phyloP scores from a whole-genome alignment of 2,113 vertebrate genomes.

The Tinamus guttatus region DNA sequence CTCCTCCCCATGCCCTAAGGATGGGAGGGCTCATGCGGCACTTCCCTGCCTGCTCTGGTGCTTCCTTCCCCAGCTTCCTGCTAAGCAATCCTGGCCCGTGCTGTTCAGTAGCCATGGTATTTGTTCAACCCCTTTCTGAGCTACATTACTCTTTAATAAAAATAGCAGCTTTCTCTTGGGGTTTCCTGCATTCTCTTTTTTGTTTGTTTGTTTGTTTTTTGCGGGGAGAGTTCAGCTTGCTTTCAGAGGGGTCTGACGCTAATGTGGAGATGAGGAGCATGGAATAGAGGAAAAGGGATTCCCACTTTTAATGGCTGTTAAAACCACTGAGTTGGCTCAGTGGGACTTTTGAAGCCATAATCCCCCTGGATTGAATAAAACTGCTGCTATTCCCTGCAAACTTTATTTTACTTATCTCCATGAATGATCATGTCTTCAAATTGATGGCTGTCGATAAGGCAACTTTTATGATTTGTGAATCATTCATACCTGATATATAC shows the following conservation, averaged over 20 bases:
- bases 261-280: fast-evolving
- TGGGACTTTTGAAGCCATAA: not conserved
- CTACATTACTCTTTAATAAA: not conserved
- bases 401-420: not conserved
- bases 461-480: not conserved
- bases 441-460: not conserved
- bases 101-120: not conserved
- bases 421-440: not conserved
- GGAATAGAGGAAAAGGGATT: not conserved
- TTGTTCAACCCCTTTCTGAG: not conserved
- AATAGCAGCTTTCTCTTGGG: not conserved
- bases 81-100: not conserved
- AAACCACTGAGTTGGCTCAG: not conserved
- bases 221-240: not conserved
- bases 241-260: not conserved
- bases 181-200: not conserved
- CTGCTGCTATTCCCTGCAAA: not conserved
- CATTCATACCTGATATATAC: not conserved
- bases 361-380: not conserved
- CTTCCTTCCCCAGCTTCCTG: not conserved
- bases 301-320: not conserved
- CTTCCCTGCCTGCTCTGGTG: not conserved
- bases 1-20: not conserved
- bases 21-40: fast-evolving
- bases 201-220: not conserved